phyloP scores from a whole-genome alignment of 2,888 invertebrate genomes.

The Cetonia aurata region DNA sequence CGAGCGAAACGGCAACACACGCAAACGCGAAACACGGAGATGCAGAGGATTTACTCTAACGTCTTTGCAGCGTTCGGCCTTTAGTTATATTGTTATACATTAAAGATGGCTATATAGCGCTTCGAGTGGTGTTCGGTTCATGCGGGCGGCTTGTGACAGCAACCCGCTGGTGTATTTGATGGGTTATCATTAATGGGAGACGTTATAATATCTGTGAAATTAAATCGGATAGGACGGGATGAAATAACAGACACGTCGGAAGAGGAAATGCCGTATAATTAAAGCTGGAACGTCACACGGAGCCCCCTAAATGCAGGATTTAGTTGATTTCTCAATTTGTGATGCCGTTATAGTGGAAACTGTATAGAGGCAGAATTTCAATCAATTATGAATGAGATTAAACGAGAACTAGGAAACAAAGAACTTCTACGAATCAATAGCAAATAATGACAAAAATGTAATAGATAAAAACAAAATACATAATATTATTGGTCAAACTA shows the following conservation, averaged over 20 bases:
- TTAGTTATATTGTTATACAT: constrained; percentile 7
- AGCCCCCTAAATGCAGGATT: background rate
- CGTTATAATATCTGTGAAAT: constrained; percentile 35
- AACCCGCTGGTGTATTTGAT: constrained; percentile 33
- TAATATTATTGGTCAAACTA: too few species aligned
- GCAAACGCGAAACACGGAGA: background rate
- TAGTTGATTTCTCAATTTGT: constrained; percentile 21
- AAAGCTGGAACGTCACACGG: constrained; percentile 3
- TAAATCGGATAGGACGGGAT: constrained; percentile 28
- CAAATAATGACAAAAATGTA: too few species aligned
- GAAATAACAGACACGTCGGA: constrained; percentile 13
- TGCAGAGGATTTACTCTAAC: constrained; percentile 21
- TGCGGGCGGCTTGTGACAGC: constrained; percentile 36
- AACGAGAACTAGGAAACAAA: too few species aligned
- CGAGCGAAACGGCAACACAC: background rate
- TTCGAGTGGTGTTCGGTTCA: constrained; percentile 31
- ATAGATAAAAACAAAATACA: too few species aligned
- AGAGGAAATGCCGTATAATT: constrained; percentile 22
- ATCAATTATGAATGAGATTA: too few species aligned
- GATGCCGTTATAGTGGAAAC: background rate
- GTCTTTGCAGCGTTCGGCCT: constrained; percentile 16
- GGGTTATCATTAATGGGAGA: constrained; percentile 34
- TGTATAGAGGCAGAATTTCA: background rate
- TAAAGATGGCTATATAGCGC: too few species aligned
- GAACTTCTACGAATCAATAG: too few species aligned